phyloP scores from a whole-genome alignment of 2,113 vertebrate genomes.

The Zootoca vivipara region DNA sequence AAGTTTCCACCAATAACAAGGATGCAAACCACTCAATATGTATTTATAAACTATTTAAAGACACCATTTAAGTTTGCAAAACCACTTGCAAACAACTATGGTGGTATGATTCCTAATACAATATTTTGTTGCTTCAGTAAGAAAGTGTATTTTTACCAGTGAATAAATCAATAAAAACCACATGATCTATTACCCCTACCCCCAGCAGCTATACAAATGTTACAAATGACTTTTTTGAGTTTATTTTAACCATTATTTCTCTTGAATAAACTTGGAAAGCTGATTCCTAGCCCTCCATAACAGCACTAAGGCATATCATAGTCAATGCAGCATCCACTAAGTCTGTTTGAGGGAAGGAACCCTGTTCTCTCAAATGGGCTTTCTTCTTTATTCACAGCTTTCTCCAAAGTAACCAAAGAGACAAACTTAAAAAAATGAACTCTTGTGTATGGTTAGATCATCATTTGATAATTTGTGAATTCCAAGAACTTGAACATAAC shows the following conservation, averaged over 20 bases:
- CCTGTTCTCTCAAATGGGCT: neutral
- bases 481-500: neutral
- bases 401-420: neutral
- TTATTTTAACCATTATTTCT: constrained; percentile 14
- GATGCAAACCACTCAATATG: neutral
- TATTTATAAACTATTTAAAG: neutral
- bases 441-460: neutral
- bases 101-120: neutral
- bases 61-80: neutral
- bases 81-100: neutral
- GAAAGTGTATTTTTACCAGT: neutral
- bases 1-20: neutral
- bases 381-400: neutral
- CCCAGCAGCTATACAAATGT: neutral
- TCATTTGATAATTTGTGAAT: neutral
- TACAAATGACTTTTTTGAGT: neutral
- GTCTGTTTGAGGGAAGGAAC: neutral
- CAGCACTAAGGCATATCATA: neutral
- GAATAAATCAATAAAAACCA: neutral
- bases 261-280: neutral
- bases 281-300: neutral
- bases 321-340: neutral
- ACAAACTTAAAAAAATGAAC: neutral
- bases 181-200: neutral
- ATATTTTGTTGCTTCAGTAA: neutral